phyloP scores from a whole-genome alignment of 2,888 invertebrate genomes.

The Carabus problematicus region DNA sequence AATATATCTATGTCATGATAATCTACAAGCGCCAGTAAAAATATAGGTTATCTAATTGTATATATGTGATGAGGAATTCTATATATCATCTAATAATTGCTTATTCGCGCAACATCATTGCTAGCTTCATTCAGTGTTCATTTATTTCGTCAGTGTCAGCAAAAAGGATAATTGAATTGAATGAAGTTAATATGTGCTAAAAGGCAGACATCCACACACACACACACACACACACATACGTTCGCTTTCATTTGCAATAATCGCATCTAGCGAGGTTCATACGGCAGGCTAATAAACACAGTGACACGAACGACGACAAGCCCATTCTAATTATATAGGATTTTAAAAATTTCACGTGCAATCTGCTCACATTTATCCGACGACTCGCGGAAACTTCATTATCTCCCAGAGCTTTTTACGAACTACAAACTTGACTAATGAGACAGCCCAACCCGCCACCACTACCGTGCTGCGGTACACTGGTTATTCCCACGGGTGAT shows the following conservation, averaged over 20 bases:
- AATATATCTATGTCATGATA: too few species aligned
- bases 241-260: background rate
- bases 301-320: slow-evolving; percentile 19
- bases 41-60: too few species aligned
- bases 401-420: slow-evolving; percentile 33
- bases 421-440: slow-evolving; percentile 41
- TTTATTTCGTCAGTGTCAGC: too few species aligned
- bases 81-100: too few species aligned
- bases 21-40: too few species aligned
- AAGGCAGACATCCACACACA: background rate
- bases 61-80: too few species aligned
- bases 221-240: background rate
- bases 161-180: too few species aligned
- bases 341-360: slow-evolving; percentile 39
- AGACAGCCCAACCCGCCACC: background rate
- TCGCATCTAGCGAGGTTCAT: background rate
- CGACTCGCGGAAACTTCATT: slow-evolving; percentile 35
- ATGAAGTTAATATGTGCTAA: background rate
- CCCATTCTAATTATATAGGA: slow-evolving; percentile 35
- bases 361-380: slow-evolving; percentile 36
- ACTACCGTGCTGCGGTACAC: background rate
- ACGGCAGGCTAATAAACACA: background rate
- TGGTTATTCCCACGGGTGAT: slow-evolving; percentile 1
- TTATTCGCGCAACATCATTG: too few species aligned
- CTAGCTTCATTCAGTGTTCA: too few species aligned